Percentiles rank a stretch among this genome's conserved stretches.
These are phyloP conservation scores for Xestoiulus laeticollis DNA, from an alignment of 2,888 invertebrate species.

Conservation along the genomic window DNA sequence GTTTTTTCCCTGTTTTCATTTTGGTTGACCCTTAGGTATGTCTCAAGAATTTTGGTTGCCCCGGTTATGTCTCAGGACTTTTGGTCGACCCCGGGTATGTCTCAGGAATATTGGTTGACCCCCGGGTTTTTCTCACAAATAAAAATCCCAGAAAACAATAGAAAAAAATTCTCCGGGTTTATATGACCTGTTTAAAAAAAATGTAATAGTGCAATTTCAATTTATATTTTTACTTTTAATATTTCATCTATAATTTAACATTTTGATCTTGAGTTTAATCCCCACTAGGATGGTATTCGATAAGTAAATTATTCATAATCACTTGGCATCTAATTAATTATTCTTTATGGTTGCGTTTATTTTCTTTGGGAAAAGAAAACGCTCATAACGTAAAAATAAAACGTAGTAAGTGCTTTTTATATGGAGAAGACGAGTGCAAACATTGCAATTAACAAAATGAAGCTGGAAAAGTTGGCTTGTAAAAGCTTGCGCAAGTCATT, in stretches of 20 bases:
- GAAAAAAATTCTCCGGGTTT: not conserved
- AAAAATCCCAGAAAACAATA: no score
- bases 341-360: conserved; percentile 31
- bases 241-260: not conserved
- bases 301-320: conserved; percentile 43
- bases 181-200: no score
- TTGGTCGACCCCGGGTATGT: no score
- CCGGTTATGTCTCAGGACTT: no score
- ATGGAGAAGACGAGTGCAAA: not conserved
- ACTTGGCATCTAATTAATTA: conserved; percentile 35
- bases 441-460: conserved; percentile 22
- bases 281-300: not conserved
- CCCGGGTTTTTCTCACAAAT: no score
- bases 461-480: not conserved
- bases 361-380: conserved; percentile 1
- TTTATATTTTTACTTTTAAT: no score
- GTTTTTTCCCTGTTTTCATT: not conserved
- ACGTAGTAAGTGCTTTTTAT: not conserved
- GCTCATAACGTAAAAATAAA: conserved; percentile 29
- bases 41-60: no score
- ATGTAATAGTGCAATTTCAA: no score
- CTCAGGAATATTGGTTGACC: no score
- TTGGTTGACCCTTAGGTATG: no score
- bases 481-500: not conserved
- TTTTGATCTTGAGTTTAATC: not conserved